Evolutionary conservation across 23 tunicate genomes (phyloP).

Genomic region (Halocynthia aurantium): DNA sequence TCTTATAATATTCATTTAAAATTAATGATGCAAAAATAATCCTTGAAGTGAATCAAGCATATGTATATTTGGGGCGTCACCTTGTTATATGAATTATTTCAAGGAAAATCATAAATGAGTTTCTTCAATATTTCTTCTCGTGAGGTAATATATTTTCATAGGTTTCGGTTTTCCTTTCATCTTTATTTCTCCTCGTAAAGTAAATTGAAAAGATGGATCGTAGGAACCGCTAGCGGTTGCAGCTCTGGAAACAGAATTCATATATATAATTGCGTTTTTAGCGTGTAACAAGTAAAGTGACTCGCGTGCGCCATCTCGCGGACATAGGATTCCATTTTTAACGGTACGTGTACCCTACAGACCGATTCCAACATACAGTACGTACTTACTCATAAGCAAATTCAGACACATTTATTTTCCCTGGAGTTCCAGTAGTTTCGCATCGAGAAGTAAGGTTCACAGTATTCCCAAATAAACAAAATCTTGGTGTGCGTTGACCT

Average conservation of each 20-base stretch:
- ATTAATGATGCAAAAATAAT: too few species aligned
- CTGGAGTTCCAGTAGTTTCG: slow-evolving; percentile 86
- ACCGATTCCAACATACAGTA: too few species aligned
- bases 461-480: slow-evolving; percentile 88
- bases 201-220: slow-evolving; percentile 67
- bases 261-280: not conserved
- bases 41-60: too few species aligned
- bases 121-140: slow-evolving; percentile 56
- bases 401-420: slow-evolving; percentile 86
- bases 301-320: too few species aligned
- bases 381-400: slow-evolving; percentile 59
- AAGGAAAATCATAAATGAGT: slow-evolving; percentile 44
- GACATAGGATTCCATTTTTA: too few species aligned
- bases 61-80: too few species aligned
- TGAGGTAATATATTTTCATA: slow-evolving; percentile 62
- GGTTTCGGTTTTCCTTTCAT: slow-evolving; percentile 92
- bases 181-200: slow-evolving; percentile 61
- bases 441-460: slow-evolving; percentile 89
- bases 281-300: too few species aligned
- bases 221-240: slow-evolving; percentile 44
- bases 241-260: slow-evolving; percentile 29
- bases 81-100: too few species aligned
- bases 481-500: slow-evolving; percentile 82
- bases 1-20: too few species aligned
- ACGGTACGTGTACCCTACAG: too few species aligned